Evolutionary conservation across 2,888 invertebrate species (phyloP).

Genomic region (Tuberolachnus salignus): DNA sequence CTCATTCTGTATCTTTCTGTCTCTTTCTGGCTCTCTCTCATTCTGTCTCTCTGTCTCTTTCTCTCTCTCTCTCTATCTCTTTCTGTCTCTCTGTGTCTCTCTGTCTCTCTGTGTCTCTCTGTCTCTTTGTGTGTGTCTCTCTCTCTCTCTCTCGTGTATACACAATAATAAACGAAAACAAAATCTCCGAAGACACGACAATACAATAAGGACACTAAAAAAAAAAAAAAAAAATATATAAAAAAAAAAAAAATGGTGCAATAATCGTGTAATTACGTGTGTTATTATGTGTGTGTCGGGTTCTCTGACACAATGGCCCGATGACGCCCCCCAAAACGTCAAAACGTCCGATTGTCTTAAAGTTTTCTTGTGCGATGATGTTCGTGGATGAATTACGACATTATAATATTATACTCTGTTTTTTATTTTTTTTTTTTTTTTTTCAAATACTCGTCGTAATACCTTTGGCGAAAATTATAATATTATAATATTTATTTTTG

Average conservation of each 20-base stretch:
- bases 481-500: neutral
- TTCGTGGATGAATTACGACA: conserved; percentile 33
- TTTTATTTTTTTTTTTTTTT: neutral
- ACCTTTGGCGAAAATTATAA: neutral
- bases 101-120: too few relatives aligned
- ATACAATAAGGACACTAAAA: conserved; percentile 35
- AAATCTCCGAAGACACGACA: conserved; percentile 43
- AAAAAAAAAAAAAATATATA: conserved; percentile 29
- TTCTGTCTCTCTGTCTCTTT: too few relatives aligned
- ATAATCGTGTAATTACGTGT: conserved; percentile 56
- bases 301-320: conserved; percentile 28
- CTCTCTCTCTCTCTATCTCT: too few relatives aligned
- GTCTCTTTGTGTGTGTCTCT: too few relatives aligned
- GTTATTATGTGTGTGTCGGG: conserved; percentile 33
- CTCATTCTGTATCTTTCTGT: too few relatives aligned
- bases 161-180: conserved; percentile 42
- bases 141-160: too few relatives aligned
- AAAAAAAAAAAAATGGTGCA: conserved; percentile 45
- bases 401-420: neutral
- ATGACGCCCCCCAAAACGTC: conserved; percentile 53
- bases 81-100: too few relatives aligned
- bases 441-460: too few relatives aligned
- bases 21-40: too few relatives aligned
- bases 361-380: conserved; percentile 12
- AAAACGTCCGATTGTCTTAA: conserved; percentile 50